These are phyloP conservation scores for Prietella phreatophila DNA, from an alignment of 2,113 vertebrate genomes.

Conservation along the genomic window DNA sequence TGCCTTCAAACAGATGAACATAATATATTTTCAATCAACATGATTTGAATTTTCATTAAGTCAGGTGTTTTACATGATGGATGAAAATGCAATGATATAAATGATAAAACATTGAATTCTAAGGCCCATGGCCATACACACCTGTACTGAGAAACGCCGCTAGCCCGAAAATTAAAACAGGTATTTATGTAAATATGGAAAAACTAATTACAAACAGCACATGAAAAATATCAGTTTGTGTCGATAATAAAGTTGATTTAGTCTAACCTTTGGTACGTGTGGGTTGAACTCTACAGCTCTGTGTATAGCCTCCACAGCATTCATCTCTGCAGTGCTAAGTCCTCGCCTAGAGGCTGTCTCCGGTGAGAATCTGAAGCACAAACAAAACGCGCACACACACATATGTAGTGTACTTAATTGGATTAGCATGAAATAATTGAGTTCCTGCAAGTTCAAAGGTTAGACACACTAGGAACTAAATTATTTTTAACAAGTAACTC, in stretches of 20 bases:
- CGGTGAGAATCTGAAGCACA: conserved; percentile 85
- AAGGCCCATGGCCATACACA: no score
- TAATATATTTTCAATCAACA: no score
- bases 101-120: background rate
- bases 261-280: conserved; percentile 94
- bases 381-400: no score
- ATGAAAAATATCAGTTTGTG: background rate
- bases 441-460: background rate
- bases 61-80: background rate
- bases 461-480: background rate
- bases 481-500: background rate
- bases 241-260: background rate
- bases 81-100: background rate
- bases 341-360: conserved; percentile 95
- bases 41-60: background rate
- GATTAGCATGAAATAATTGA: no score
- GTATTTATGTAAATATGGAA: background rate
- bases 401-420: no score
- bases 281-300: conserved; percentile 99
- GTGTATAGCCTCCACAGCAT: conserved; percentile 98
- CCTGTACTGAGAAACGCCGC: background rate
- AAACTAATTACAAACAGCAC: background rate
- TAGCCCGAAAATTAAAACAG: background rate
- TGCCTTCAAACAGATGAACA: background rate
- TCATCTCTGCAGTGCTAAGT: conserved; percentile 98